These are phyloP conservation scores for Cacatua alba DNA, from an alignment of 2,113 vertebrate genomes.

Conservation along the genomic window DNA sequence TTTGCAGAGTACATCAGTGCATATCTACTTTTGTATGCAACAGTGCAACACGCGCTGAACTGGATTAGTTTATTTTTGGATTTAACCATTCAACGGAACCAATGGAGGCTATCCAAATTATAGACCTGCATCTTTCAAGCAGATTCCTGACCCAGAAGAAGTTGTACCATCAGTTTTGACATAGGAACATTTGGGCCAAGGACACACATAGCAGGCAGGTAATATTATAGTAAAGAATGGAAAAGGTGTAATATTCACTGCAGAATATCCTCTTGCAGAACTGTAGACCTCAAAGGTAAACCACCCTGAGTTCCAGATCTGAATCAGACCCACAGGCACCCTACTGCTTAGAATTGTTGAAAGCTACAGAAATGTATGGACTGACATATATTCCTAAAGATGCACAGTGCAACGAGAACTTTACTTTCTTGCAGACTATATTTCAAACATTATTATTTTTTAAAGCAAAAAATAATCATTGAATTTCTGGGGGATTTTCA, in stretches of 20 bases:
- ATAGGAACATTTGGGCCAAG: neutral
- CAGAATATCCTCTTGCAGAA: neutral
- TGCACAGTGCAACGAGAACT: rapidly evolving
- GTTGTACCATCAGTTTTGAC: neutral
- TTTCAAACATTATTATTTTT: neutral
- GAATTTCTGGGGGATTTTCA: neutral
- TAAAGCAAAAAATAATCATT: neutral
- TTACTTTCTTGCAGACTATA: neutral
- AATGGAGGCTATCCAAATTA: neutral
- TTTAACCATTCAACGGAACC: neutral
- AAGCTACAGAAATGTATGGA: neutral
- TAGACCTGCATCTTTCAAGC: neutral
- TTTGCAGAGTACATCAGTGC: neutral
- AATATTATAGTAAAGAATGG: neutral
- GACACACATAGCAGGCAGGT: neutral
- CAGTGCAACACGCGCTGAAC: neutral
- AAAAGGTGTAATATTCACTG: neutral
- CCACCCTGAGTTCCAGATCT: neutral
- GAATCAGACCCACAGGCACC: neutral
- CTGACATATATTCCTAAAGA: neutral
- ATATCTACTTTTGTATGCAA: neutral
- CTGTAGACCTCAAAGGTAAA: neutral
- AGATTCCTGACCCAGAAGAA: neutral
- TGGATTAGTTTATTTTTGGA: neutral
- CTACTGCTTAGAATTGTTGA: neutral